Evolutionary conservation across 2,888 invertebrate genomes (phyloP).

Genomic region (Busseola fusca): DNA sequence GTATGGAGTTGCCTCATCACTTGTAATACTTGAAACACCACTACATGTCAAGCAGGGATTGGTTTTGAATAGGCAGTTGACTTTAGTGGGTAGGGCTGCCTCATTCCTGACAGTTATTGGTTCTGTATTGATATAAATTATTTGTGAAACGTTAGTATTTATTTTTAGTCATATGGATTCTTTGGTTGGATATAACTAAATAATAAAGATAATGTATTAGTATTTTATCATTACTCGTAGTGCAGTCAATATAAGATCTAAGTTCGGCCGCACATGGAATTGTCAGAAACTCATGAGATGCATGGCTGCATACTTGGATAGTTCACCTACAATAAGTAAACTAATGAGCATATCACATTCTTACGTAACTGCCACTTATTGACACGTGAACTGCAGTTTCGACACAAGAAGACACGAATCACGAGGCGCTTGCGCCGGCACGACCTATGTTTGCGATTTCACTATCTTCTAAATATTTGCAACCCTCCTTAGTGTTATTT

Average conservation of each 20-base stretch:
- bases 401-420: slow-evolving; percentile 68
- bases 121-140: background rate
- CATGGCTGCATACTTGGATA: slow-evolving; percentile 3
- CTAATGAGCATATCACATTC: slow-evolving; percentile 50
- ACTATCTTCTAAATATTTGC: slow-evolving; percentile 67
- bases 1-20: slow-evolving; percentile 46
- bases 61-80: slow-evolving; percentile 36
- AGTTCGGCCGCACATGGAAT: no score
- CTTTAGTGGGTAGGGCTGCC: slow-evolving; percentile 36
- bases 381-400: slow-evolving; percentile 48
- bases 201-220: no score
- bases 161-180: no score
- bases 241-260: no score
- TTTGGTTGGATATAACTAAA: background rate
- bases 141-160: background rate
- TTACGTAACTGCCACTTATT: slow-evolving; percentile 48
- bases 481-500: slow-evolving; percentile 45
- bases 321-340: slow-evolving; percentile 15
- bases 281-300: slow-evolving; percentile 1
- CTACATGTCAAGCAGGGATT: slow-evolving; percentile 35
- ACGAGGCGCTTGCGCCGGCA: slow-evolving; percentile 68
- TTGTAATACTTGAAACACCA: slow-evolving; percentile 45
- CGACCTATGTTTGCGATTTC: slow-evolving; percentile 79
- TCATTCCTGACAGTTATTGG: slow-evolving; percentile 18
- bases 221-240: background rate